Evolutionary conservation across 2,113 vertebrate genomes (phyloP).

Genomic region (Mobula hypostoma): DNA sequence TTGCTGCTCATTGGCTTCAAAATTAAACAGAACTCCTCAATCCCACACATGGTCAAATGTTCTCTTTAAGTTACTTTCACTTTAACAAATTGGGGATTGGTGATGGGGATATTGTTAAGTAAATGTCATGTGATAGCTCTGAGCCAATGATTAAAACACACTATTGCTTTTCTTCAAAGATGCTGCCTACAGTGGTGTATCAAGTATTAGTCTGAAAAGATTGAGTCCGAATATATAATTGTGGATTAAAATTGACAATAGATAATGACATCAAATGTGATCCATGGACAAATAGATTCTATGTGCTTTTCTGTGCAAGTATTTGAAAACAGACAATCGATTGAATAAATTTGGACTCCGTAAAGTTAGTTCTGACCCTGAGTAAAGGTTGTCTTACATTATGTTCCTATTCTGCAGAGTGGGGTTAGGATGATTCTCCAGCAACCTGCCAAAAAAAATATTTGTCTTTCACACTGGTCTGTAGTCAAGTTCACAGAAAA

Average conservation of each 20-base stretch:
- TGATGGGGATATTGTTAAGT: too few species aligned
- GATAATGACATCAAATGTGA: background rate
- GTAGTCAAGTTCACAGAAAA: slow-evolving; percentile 1
- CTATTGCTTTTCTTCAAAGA: background rate
- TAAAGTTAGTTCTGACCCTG: background rate
- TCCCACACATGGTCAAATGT: too few species aligned
- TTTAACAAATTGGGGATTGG: too few species aligned
- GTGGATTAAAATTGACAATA: slow-evolving; percentile 1
- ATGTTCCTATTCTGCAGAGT: background rate
- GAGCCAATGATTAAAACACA: too few species aligned
- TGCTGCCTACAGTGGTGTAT: background rate
- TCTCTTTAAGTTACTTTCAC: too few species aligned
- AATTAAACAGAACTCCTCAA: too few species aligned
- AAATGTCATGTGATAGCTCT: too few species aligned
- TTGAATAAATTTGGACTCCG: background rate
- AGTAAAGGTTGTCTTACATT: background rate
- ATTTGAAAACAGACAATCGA: background rate
- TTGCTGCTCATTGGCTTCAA: too few species aligned
- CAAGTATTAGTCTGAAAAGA: background rate
- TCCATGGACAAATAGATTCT: background rate
- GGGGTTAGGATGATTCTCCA: background rate
- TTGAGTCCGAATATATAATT: background rate
- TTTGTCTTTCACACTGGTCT: background rate
- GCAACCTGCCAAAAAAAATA: background rate
- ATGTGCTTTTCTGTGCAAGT: background rate